Conservation (phyloP, 2,797 vertebrate species). For the Intellagama lesueurii region DNA sequence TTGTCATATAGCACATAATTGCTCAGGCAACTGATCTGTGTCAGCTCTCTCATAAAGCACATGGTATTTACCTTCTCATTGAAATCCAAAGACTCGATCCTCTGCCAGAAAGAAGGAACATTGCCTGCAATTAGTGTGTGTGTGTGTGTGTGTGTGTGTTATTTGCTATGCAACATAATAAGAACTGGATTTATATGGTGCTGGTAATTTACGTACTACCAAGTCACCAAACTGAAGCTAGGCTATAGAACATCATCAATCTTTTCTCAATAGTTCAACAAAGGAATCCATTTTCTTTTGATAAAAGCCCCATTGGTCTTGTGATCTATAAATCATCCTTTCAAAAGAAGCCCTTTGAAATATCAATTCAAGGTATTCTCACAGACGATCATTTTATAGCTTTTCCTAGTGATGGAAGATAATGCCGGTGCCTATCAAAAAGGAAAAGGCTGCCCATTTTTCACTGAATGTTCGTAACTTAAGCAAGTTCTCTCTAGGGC, state of each 20-base stretch:
- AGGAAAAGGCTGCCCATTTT: constrained; percentile 63
- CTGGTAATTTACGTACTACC: constrained; percentile 63
- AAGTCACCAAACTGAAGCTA: constrained; percentile 66
- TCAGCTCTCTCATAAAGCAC: constrained; percentile 19
- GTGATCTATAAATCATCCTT: constrained; percentile 81
- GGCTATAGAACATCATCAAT: constrained; percentile 72
- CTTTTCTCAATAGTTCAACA: constrained; percentile 75
- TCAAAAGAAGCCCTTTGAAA: constrained; percentile 74
- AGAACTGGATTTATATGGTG: constrained; percentile 53
- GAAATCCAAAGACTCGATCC: constrained; percentile 30
- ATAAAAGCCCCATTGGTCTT: constrained; percentile 76
- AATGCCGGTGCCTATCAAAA: constrained; percentile 69
- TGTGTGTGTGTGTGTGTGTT: constrained; percentile 31
- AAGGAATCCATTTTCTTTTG: constrained; percentile 78
- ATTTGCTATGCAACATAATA: constrained; percentile 41
- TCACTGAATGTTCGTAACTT: constrained; percentile 57
- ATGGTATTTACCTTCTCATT: background rate
- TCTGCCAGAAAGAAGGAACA: background rate
- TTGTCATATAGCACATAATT: constrained; percentile 23
- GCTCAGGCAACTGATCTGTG: constrained; percentile 8
- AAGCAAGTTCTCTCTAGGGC: constrained; percentile 47
- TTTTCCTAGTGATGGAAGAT: constrained; percentile 63
- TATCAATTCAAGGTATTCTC: constrained; percentile 75
- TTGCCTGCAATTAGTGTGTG: constrained; percentile 52
- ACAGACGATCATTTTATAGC: constrained; percentile 68